Evolutionary conservation across 2,797 vertebrate species (phyloP).

Genomic region (Takifugu ocellatus): DNA sequence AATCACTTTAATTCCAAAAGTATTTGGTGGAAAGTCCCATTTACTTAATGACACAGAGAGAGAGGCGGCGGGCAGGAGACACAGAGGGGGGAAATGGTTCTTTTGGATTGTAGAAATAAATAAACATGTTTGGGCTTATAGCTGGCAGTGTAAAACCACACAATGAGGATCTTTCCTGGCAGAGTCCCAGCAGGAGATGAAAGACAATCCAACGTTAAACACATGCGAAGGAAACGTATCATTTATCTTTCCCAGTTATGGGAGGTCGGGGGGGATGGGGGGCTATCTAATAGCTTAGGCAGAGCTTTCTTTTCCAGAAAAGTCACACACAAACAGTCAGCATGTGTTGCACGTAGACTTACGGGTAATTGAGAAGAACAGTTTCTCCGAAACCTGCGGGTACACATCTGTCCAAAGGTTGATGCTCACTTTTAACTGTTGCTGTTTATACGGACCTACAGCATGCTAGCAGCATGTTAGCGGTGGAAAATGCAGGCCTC

Average conservation of each 20-base stretch:
- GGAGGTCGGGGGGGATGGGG: constrained; percentile 59
- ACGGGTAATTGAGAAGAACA: constrained; percentile 47
- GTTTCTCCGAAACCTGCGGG: constrained; percentile 19
- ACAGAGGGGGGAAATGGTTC: constrained; percentile 24
- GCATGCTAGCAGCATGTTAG: constrained; percentile 3
- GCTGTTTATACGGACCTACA: constrained; percentile 15
- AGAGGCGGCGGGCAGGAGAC: constrained; percentile 17
- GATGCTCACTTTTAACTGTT: constrained; percentile 24
- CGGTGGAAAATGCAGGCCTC: constrained; percentile 9
- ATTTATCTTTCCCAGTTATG: constrained; percentile 66
- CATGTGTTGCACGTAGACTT: not conserved
- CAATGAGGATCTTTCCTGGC: constrained; percentile 65
- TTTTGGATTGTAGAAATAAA: constrained; percentile 76
- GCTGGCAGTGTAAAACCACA: constrained; percentile 55
- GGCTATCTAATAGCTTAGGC: constrained; percentile 60
- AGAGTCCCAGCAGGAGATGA: constrained; percentile 64
- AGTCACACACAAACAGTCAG: constrained; percentile 31
- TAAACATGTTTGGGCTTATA: constrained; percentile 75
- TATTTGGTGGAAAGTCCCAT: constrained; percentile 71
- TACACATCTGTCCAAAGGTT: constrained; percentile 45
- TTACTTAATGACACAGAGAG: constrained; percentile 52
- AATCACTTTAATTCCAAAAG: constrained; percentile 35
- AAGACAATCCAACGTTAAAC: constrained; percentile 71
- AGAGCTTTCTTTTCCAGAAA: constrained; percentile 37
- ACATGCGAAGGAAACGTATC: constrained; percentile 57